Evolutionary conservation across 2,888 invertebrate genomes (phyloP).

Genomic region (Escarpia spicata): DNA sequence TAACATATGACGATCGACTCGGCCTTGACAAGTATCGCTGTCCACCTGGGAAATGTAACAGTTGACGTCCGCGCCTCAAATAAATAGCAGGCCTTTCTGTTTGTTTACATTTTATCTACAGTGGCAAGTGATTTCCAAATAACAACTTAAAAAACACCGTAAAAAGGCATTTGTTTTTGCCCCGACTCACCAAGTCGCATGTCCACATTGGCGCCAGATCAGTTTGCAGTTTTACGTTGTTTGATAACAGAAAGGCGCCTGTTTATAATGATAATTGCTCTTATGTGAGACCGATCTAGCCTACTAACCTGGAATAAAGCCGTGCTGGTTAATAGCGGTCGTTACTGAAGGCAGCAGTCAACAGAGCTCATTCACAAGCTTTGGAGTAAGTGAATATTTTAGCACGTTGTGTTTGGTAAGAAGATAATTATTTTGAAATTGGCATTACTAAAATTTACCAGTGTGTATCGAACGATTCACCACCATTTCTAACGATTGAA

Average conservation of each 20-base stretch:
- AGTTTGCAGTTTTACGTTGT: background rate
- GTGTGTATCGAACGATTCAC: no score
- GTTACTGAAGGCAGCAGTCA: background rate
- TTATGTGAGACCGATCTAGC: background rate
- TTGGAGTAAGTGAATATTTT: background rate
- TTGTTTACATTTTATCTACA: background rate
- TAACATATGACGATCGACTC: no score
- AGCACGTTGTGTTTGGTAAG: background rate
- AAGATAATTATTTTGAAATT: background rate
- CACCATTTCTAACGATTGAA: background rate
- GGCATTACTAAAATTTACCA: no score
- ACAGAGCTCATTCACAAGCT: background rate
- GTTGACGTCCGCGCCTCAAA: background rate
- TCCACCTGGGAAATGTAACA: background rate
- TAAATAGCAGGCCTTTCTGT: background rate
- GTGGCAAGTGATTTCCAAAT: conserved; percentile 1
- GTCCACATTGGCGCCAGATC: background rate
- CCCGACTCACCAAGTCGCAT: background rate
- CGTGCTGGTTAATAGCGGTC: background rate
- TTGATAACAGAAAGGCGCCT: background rate
- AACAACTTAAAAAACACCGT: background rate
- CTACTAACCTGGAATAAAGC: background rate
- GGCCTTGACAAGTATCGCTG: background rate
- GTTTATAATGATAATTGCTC: background rate
- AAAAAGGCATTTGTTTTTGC: background rate